Evolutionary conservation across 2,888 invertebrate species (phyloP).

Genomic region (Alloscopus bannaensis): DNA sequence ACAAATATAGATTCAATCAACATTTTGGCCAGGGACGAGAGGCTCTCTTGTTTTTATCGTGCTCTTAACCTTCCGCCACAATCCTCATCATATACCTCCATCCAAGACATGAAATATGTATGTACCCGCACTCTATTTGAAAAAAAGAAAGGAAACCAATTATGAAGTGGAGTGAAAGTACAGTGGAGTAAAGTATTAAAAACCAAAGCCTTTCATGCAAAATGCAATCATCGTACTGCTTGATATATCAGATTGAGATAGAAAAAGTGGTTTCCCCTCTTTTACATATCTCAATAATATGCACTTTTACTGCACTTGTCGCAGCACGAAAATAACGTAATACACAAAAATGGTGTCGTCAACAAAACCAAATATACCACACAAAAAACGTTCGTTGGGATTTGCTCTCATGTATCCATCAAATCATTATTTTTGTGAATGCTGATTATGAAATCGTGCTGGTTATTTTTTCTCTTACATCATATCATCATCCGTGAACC

Average conservation of each 20-base stretch:
- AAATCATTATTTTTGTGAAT: conserved; percentile 23
- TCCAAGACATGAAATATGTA: no score
- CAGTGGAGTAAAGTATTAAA: conserved; percentile 1
- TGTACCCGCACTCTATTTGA: no score
- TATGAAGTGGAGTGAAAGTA: conserved; percentile 59
- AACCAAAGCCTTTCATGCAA: conserved; percentile 5
- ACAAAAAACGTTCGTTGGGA: no score
- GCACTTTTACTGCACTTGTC: not conserved
- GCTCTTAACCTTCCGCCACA: no score
- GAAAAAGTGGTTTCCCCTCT: not conserved
- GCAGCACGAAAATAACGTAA: not conserved
- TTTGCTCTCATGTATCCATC: no score
- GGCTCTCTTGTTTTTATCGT: no score
- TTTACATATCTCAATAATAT: not conserved
- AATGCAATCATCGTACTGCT: conserved; percentile 53
- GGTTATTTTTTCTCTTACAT: not conserved
- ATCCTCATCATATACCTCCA: not conserved
- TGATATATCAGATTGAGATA: conserved; percentile 24
- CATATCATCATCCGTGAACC: no score
- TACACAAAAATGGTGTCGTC: no score
- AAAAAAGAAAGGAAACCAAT: conserved; percentile 63
- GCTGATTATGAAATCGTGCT: conserved; percentile 49
- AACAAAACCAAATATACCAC: no score
- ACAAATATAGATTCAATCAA: no score
- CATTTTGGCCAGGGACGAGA: no score